These are phyloP conservation scores for Macheiramphus alcinus DNA, from an alignment of 2,113 vertebrate genomes.

Conservation along the genomic window DNA sequence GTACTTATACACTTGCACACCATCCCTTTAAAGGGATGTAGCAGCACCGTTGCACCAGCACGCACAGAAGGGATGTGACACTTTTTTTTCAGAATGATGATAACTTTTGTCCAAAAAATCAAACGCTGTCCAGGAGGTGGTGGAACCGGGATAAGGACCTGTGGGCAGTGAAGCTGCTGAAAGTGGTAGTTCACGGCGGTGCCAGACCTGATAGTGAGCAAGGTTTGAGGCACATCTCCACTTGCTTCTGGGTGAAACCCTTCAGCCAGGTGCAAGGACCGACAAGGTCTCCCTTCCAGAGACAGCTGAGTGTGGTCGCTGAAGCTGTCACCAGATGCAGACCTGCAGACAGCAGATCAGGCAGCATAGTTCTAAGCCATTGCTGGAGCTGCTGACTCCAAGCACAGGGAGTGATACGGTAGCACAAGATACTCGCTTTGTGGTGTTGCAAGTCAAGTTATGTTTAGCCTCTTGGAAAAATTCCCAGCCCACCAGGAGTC, in stretches of 20 bases:
- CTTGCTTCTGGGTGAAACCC: neutral
- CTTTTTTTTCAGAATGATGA: too few relatives aligned
- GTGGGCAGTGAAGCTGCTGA: neutral
- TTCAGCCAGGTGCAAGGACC: neutral
- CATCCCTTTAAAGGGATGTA: neutral
- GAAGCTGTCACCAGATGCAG: neutral
- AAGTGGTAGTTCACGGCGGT: neutral
- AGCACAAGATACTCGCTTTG: neutral
- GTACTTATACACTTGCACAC: neutral
- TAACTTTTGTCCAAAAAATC: neutral
- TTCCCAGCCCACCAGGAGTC: conserved; percentile 14
- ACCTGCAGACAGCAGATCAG: neutral
- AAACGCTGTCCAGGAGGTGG: neutral
- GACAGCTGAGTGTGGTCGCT: neutral
- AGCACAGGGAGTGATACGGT: neutral
- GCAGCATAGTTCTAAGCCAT: neutral
- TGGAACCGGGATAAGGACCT: fast-evolving
- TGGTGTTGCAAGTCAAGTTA: neutral
- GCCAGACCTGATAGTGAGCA: neutral
- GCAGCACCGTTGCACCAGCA: neutral
- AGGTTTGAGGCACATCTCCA: neutral
- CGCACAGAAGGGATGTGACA: neutral
- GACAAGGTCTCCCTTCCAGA: neutral
- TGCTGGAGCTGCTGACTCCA: neutral
- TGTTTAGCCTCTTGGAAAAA: conserved; percentile 27